Base-by-base conservation (phyloP, 2,888 invertebrate genomes). In the Coremacera marginata region DNA sequence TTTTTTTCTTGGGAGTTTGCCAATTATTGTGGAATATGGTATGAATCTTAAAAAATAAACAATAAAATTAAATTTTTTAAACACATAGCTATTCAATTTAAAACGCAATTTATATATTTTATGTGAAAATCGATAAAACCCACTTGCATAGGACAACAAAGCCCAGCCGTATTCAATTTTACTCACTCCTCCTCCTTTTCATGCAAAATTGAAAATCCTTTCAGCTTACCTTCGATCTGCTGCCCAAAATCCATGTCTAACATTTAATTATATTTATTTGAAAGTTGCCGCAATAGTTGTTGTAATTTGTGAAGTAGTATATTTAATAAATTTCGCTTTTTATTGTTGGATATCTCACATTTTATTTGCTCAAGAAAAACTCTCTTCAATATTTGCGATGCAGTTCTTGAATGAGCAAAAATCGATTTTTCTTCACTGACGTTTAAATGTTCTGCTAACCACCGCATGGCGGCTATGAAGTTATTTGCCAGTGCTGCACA, bases 231-330 rank as follows among this genome's bases (percentile, higher is more conserved):
- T 87, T 88, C 86, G 63, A 87, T 83, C 84, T 87, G 87, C 78
- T 88, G 87, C 16, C 86, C 85, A 80, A 87, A 88, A 82, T 88
- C 88, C 88, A 88, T 88, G 74, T 70, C 83, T 77, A 44, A 44
- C 44, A 44, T 44, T 44, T 44, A 44, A 2, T 11, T 44, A 14
- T 44, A 11, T 44, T 44, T 44, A 11, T 14, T 44, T 11, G 11
- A 11, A 11, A 44, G 44, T 44, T 14, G 14, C 44, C 44, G 44
- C 14, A 44, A 11, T 14, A 44, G 44, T 44, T 11, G 14, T 44
- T 44, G 44, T 44, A 11, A 44, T 44, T 44, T 44, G 11, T 44
- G 2, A 11, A 44, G 1, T 44, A 44, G 44, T 57, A 3, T 1
- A 57, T 19, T 57, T 19, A 3, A 19, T 57, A 11, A 25, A 57